Percentiles rank a stretch among this genome's conserved stretches.
Conservation (phyloP, 2,113 vertebrate genomes). For the Tiliqua scincoides region DNA sequence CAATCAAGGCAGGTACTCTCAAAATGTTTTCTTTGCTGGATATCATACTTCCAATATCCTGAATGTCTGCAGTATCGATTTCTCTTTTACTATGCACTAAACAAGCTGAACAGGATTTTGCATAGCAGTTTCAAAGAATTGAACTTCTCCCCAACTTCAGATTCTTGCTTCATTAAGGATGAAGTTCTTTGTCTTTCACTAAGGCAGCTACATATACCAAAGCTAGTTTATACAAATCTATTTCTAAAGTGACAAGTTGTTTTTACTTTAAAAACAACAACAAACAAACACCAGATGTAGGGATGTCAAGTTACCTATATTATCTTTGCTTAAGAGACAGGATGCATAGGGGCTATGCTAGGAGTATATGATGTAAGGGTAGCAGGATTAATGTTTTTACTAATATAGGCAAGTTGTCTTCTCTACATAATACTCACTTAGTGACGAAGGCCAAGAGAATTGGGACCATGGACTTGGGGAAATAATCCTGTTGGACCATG, state of each 20-base stretch:
- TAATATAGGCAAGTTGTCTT: neutral
- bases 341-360: neutral
- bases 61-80: neutral
- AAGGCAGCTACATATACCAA: neutral
- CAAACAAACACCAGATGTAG: too few relatives aligned
- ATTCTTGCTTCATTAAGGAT: neutral
- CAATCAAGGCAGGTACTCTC: neutral
- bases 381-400: neutral
- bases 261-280: neutral
- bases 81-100: neutral
- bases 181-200: neutral
- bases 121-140: neutral
- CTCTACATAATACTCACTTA: conserved; percentile 83
- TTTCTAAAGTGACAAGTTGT: neutral
- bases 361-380: neutral
- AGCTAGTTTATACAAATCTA: too few relatives aligned
- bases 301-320: neutral
- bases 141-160: neutral
- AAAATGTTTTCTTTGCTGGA: neutral
- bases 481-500: conserved; percentile 92
- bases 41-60: neutral
- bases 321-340: neutral
- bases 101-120: neutral
- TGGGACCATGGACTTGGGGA: conserved; percentile 85
- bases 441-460: conserved; percentile 90